These are phyloP conservation scores for Exephanes ischioxanthus DNA, from an alignment of 2,888 invertebrate species.

Conservation along the genomic window DNA sequence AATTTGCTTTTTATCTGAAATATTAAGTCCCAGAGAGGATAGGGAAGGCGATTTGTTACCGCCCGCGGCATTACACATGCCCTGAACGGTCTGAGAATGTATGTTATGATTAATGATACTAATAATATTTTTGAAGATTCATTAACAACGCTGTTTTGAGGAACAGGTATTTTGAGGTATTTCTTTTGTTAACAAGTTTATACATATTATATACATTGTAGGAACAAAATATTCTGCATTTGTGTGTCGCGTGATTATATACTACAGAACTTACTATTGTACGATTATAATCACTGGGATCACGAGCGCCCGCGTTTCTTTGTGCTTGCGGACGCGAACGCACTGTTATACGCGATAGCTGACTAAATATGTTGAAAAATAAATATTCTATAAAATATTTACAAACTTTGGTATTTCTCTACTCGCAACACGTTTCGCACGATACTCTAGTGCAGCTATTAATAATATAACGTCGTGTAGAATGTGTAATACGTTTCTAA, in stretches of 20 bases:
- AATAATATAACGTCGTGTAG: not conserved
- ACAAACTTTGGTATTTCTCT: constrained; percentile 62
- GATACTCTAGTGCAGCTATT: constrained; percentile 22
- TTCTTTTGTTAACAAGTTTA: constrained; percentile 53
- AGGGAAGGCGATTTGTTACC: not conserved
- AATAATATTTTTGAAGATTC: not conserved
- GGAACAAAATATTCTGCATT: constrained; percentile 52
- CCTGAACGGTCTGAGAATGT: not conserved
- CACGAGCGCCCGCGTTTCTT: constrained; percentile 25
- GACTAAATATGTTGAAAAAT: constrained; percentile 54
- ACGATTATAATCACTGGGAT: constrained; percentile 24
- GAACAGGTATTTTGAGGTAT: constrained; percentile 24
- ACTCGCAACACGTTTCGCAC: constrained; percentile 35
- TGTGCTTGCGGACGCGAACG: constrained; percentile 47
- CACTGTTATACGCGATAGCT: constrained; percentile 20
- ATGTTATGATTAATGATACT: not conserved
- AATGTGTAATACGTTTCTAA: constrained; percentile 31
- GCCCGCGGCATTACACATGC: not conserved
- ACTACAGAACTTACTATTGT: constrained; percentile 42
- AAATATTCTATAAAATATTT: constrained; percentile 63
- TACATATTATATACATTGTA: constrained; percentile 54
- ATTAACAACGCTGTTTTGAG: not conserved
- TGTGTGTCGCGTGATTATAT: constrained; percentile 25
- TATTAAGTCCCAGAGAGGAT: not conserved
- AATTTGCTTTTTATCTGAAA: not conserved